A percentile compares a stretch with the other conserved stretches of the same genome.
These are phyloP conservation scores for Ichneumon xanthorius DNA, from an alignment of 2,888 invertebrate genomes.

Conservation along the genomic window DNA sequence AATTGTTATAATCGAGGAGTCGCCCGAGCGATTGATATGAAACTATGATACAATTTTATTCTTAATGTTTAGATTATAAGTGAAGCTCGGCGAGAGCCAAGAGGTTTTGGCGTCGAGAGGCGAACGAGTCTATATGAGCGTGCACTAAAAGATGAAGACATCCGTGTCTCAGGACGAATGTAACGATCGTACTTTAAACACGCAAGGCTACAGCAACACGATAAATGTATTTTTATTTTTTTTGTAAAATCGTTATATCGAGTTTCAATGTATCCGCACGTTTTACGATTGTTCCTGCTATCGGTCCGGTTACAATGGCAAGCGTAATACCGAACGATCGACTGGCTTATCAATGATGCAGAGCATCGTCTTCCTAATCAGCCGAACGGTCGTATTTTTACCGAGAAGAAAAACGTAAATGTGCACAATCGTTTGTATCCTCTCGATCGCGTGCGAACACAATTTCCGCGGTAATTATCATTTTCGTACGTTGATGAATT, in stretches of 20 bases:
- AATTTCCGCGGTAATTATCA: not conserved
- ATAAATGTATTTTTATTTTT: conserved; percentile 40
- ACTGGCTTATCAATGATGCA: conserved; percentile 5
- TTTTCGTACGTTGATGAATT: conserved; percentile 8
- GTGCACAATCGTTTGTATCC: not conserved
- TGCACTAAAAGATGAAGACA: conserved; percentile 1
- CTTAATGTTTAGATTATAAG: conserved; percentile 47
- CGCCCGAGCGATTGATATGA: conserved; percentile 30
- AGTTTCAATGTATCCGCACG: conserved; percentile 1
- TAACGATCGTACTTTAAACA: conserved; percentile 19
- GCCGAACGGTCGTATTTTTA: not conserved
- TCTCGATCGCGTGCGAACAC: not conserved
- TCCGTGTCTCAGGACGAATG: conserved; percentile 36
- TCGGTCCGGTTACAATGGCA: not conserved
- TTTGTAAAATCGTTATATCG: conserved; percentile 21
- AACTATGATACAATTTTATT: conserved; percentile 48
- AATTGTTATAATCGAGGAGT: conserved; percentile 23
- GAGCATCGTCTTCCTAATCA: not conserved
- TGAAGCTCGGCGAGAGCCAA: not conserved
- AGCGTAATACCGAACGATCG: not conserved
- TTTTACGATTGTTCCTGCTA: conserved; percentile 14
- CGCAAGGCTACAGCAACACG: not conserved
- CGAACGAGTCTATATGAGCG: not conserved
- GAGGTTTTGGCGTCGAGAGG: not conserved
- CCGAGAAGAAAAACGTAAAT: not conserved